A percentile compares a stretch with the other conserved stretches of the same genome.
Conservation (phyloP, 1,140 invertebrate genomes). For the Listronotus oregonensis region DNA sequence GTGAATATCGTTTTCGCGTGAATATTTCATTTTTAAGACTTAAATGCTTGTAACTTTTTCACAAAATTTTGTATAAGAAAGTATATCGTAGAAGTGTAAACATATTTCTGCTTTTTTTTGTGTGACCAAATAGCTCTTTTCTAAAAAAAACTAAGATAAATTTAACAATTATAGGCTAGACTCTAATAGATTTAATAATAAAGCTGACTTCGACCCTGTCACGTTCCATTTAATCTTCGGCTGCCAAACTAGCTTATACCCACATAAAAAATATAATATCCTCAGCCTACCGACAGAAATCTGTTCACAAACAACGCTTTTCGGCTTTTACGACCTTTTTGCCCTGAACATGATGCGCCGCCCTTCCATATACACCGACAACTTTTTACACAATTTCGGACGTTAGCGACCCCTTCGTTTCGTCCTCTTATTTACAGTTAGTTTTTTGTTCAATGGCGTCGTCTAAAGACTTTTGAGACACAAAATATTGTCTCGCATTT, state of each 20-base stretch:
- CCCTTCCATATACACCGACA: conserved; percentile 16
- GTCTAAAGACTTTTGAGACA: background rate
- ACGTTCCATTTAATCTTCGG: conserved; percentile 16
- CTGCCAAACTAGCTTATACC: conserved; percentile 15
- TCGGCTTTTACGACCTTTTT: conserved; percentile 27
- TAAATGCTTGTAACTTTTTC: too few species aligned
- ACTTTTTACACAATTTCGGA: conserved; percentile 31
- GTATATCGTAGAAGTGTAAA: too few species aligned
- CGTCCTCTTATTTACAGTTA: conserved; percentile 15
- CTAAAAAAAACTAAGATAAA: too few species aligned
- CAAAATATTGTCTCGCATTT: too few species aligned
- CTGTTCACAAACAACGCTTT: conserved; percentile 27
- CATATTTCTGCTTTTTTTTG: too few species aligned
- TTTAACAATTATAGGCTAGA: too few species aligned
- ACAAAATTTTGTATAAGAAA: too few species aligned
- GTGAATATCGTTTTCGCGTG: too few species aligned
- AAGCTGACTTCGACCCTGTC: conserved; percentile 6
- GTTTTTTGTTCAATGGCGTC: conserved; percentile 10
- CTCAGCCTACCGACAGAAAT: conserved; percentile 16
- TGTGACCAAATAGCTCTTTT: too few species aligned
- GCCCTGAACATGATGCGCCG: background rate
- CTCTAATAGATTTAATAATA: background rate
- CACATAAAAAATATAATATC: conserved; percentile 26
- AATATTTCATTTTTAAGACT: too few species aligned
- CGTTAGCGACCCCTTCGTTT: conserved; percentile 21